Conservation (phyloP, 2,888 invertebrate genomes). For the Fragum sueziense region DNA sequence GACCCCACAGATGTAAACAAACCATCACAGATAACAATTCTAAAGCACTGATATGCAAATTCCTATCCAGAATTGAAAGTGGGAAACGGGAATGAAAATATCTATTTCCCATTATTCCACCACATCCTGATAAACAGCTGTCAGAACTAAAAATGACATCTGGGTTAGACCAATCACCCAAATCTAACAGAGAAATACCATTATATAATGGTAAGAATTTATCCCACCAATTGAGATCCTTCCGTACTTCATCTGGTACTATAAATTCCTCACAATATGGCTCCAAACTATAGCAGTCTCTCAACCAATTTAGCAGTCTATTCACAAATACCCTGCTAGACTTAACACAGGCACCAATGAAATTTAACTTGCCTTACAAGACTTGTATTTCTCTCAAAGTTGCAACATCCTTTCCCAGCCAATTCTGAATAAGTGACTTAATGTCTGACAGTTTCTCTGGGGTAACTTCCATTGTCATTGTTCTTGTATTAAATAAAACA, state of each 20-base stretch:
- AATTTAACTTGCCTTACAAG: not conserved
- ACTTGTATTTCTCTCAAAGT: constrained; percentile 23
- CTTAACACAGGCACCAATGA: not conserved
- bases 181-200: too few species aligned
- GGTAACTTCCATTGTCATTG: too few species aligned
- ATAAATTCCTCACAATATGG: not conserved
- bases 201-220: constrained; percentile 35
- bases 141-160: not conserved
- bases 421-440: not conserved
- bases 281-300: not conserved
- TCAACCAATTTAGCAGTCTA: constrained; percentile 19
- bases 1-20: not conserved
- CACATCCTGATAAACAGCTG: not conserved
- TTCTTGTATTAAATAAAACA: not conserved
- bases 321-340: too few species aligned
- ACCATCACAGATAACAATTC: not conserved
- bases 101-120: not conserved
- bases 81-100: constrained; percentile 27
- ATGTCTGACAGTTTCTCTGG: too few species aligned
- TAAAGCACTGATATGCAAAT: not conserved
- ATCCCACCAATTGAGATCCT: constrained; percentile 35
- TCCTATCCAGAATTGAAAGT: not conserved
- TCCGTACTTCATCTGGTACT: constrained; percentile 12
- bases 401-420: constrained; percentile 20
- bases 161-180: not conserved